phyloP scores from a whole-genome alignment of 2,888 invertebrate species.

The Campoplex capitator region DNA sequence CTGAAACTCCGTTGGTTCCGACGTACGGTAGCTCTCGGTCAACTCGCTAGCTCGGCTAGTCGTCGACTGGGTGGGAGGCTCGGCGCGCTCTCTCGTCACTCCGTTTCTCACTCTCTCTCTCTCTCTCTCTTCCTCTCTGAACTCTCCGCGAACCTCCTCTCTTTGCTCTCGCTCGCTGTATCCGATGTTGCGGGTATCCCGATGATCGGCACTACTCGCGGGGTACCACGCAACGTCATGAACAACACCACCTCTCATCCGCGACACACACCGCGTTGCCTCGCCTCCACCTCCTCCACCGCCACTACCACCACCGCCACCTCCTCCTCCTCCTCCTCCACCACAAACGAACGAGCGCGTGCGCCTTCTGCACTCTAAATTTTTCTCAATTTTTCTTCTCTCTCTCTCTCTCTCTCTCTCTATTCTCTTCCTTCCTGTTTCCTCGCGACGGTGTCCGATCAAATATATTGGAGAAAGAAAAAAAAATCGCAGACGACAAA shows the following conservation, averaged over 20 bases:
- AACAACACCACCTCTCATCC: conserved; percentile 74
- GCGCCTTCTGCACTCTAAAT: conserved; percentile 40
- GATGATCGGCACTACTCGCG: conserved; percentile 75
- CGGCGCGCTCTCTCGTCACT: conserved; percentile 61
- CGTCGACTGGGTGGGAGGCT: conserved; percentile 67
- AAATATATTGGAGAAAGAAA: neutral
- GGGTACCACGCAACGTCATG: conserved; percentile 70
- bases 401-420: neutral
- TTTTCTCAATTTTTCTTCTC: conserved; percentile 6
- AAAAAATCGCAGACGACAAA: neutral
- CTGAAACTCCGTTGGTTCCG: conserved; percentile 66
- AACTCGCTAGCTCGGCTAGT: conserved; percentile 60
- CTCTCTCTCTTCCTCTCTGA: conserved; percentile 38
- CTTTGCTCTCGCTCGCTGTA: conserved; percentile 70
- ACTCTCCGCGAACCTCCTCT: conserved; percentile 55
- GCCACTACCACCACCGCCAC: neutral
- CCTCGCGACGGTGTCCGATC: neutral
- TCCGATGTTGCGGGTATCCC: conserved; percentile 70
- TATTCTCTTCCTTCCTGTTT: conserved; percentile 31
- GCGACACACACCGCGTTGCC: conserved; percentile 64
- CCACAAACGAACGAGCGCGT: conserved; percentile 28
- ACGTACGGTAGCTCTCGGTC: conserved; percentile 58
- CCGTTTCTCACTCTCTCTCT: conserved; percentile 59
- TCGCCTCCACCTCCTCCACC: conserved; percentile 30
- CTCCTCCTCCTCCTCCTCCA: conserved; percentile 15